These are phyloP conservation scores for Rhopilema esculentum DNA, from an alignment of 30 jellyfish, hydroid and myxozoan genomes.

Conservation along the genomic window DNA sequence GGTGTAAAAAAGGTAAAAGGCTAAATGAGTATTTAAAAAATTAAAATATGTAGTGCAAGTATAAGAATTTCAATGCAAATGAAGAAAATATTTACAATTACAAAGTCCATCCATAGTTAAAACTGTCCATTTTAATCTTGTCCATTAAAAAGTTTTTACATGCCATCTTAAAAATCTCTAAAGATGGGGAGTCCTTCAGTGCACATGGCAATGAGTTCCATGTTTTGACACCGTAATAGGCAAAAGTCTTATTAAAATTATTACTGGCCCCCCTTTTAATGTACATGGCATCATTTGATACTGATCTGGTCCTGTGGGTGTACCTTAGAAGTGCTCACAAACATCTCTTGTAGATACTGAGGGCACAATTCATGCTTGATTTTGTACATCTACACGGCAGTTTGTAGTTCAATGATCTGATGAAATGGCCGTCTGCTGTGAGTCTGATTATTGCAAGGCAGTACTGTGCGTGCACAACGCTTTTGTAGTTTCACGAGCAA, in stretches of 20 bases:
- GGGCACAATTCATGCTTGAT: constrained; percentile 24
- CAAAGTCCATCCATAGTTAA: no score
- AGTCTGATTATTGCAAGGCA: constrained; percentile 19
- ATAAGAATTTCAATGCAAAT: no score
- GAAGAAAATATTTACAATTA: no score
- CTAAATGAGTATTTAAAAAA: no score
- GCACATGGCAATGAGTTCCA: constrained; percentile 59
- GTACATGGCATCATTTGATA: constrained; percentile 27
- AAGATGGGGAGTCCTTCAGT: constrained; percentile 31
- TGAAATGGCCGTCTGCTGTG: constrained; percentile 20
- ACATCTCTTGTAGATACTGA: no score
- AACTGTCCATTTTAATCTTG: constrained; percentile 45
- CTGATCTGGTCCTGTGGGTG: constrained; percentile 43
- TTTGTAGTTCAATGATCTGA: constrained; percentile 22
- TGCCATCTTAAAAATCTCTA: constrained; percentile 36
- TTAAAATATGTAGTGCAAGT: no score
- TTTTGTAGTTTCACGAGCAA: constrained; percentile 45
- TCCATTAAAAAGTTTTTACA: constrained; percentile 20
- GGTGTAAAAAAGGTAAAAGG: no score
- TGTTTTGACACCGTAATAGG: constrained; percentile 44
- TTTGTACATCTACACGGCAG: constrained; percentile 17
- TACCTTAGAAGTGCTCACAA: constrained; percentile 25
- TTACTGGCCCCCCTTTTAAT: no score
- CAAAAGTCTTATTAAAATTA: constrained; percentile 23
- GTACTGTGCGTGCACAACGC: constrained; percentile 40